Evolutionary conservation across 2,888 invertebrate genomes (phyloP).

Genomic region (Heliconius erato): DNA sequence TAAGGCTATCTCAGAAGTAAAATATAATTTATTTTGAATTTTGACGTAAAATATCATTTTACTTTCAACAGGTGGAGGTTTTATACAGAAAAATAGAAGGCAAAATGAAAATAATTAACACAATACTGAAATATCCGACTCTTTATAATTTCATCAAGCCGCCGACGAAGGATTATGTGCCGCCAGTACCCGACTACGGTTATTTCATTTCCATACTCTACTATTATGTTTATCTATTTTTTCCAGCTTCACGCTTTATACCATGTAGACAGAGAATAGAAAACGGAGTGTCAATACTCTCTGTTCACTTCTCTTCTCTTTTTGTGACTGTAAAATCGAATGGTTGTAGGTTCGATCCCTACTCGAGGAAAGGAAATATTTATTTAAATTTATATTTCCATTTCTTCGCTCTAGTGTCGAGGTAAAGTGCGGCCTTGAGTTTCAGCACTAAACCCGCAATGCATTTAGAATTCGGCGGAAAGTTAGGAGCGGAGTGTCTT

Average conservation of each 20-base stretch:
- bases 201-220: not conserved
- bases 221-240: no score
- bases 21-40: not conserved
- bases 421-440: no score
- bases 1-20: no score
- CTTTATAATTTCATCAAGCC: conserved; percentile 81
- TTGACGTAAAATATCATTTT: not conserved
- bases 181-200: conserved; percentile 77
- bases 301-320: no score
- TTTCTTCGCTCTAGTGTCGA: no score
- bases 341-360: no score
- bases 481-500: no score
- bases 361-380: no score
- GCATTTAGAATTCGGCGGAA: no score
- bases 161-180: conserved; percentile 72
- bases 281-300: not conserved
- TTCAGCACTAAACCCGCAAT: no score
- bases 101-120: conserved; percentile 87
- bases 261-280: not conserved
- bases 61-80: conserved; percentile 69
- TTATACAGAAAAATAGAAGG: conserved; percentile 87
- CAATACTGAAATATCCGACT: conserved; percentile 73
- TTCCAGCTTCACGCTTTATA: not conserved
- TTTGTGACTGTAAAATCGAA: no score
- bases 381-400: no score